Percentiles rank a stretch among this genome's conserved stretches.
Conservation (phyloP, 2,113 vertebrate species). For the Oenanthe oenanthe region DNA sequence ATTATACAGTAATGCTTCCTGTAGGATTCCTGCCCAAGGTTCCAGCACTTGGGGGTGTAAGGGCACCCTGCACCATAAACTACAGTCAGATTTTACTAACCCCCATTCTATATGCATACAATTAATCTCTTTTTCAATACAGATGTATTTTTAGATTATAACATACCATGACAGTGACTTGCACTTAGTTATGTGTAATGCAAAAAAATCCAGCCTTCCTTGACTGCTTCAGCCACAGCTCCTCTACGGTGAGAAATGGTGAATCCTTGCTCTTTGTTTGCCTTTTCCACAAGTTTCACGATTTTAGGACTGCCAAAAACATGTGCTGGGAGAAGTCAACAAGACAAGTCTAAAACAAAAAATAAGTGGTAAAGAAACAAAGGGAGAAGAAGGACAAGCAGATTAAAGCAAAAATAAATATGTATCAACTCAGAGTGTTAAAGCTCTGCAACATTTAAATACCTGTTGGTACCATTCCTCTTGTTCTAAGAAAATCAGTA, state of each 20-base stretch:
- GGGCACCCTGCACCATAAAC: neutral
- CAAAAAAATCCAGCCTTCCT: neutral
- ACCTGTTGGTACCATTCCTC: neutral
- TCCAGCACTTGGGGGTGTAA: neutral
- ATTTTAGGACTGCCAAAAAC: neutral
- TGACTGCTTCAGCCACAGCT: neutral
- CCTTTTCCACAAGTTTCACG: neutral
- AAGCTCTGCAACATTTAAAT: neutral
- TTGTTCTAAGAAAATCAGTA: neutral
- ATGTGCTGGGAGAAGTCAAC: neutral
- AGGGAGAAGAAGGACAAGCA: neutral
- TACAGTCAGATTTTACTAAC: neutral
- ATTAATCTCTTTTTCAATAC: neutral
- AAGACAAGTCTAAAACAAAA: neutral
- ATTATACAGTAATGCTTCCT: neutral
- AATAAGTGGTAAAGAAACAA: neutral
- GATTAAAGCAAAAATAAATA: constrained; percentile 21
- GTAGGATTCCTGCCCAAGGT: neutral
- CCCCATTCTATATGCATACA: too few relatives aligned
- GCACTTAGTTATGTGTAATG: neutral
- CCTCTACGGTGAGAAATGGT: neutral
- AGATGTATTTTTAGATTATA: neutral
- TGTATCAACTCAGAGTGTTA: neutral
- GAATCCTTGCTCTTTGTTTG: neutral
- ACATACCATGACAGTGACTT: neutral